Conservation (phyloP, 2,797 vertebrate species). For the Brachyrhaphis roseni region DNA sequence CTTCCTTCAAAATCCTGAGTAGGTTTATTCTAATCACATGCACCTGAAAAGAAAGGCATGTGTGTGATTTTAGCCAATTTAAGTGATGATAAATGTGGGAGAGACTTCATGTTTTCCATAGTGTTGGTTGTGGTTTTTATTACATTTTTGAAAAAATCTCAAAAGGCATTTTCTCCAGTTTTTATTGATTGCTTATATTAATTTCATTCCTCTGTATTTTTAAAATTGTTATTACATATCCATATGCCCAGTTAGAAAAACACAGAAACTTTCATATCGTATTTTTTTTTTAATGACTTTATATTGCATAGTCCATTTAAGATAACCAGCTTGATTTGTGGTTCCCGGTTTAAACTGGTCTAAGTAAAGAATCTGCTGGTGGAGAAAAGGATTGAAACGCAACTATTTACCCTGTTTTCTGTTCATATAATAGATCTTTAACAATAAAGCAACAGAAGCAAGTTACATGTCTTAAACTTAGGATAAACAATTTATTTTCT, state of each 20-base stretch:
- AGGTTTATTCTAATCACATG: not conserved
- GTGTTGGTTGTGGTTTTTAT: not conserved
- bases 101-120: not conserved
- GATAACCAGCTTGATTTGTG: not conserved
- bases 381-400: not conserved
- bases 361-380: not conserved
- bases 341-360: not conserved
- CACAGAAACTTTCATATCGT: not conserved
- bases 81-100: not conserved
- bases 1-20: not conserved
- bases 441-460: not conserved
- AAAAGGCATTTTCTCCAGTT: not conserved
- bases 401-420: constrained; percentile 17
- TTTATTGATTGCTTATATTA: not conserved
- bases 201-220: not conserved
- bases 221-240: not conserved
- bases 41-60: not conserved
- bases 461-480: constrained; percentile 40
- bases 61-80: not conserved
- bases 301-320: not conserved
- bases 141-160: not conserved
- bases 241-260: not conserved
- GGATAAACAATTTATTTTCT: constrained; percentile 46
- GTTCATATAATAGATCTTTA: constrained; percentile 28
- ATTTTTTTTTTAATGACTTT: not conserved